A percentile compares a stretch with the other conserved stretches of the same genome.
phyloP scores from a whole-genome alignment of 2,888 invertebrate genomes.

The Tetramorium bicarinatum region DNA sequence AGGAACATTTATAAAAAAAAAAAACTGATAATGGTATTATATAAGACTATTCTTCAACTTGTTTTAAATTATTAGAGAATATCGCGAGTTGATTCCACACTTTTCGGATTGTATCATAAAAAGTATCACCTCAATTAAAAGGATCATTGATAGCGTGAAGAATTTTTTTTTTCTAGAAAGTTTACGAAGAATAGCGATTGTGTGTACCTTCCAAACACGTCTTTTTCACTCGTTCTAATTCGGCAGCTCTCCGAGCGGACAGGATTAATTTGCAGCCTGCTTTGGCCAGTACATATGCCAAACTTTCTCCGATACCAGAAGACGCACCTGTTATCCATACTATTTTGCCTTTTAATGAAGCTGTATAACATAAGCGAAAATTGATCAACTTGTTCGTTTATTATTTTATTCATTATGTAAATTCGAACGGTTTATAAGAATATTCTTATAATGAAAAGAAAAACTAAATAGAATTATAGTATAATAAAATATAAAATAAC shows the following conservation, averaged over 20 bases:
- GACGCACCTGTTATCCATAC: constrained; percentile 95
- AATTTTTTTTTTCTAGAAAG: neutral
- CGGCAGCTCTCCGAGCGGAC: constrained; percentile 89
- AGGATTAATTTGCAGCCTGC: constrained; percentile 90
- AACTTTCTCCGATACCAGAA: constrained; percentile 93
- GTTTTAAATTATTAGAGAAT: neutral
- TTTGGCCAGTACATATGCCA: constrained; percentile 90
- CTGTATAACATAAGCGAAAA: constrained; percentile 79
- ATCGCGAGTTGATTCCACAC: neutral
- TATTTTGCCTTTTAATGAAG: constrained; percentile 89
- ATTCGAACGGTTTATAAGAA: neutral
- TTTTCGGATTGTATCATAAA: no score
- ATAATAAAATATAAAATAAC: neutral
- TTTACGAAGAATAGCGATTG: neutral
- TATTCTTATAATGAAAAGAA: neutral
- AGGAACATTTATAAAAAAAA: constrained; percentile 34
- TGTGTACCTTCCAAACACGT: constrained; percentile 87
- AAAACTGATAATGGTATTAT: neutral
- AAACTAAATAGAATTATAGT: neutral
- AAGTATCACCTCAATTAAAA: neutral
- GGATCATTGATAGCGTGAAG: neutral
- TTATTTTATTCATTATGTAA: no score
- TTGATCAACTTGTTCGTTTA: neutral
- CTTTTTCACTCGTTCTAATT: constrained; percentile 90
- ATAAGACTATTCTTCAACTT: neutral